Conservation (phyloP, 2,888 invertebrate genomes). For the Operophtera brumata region DNA sequence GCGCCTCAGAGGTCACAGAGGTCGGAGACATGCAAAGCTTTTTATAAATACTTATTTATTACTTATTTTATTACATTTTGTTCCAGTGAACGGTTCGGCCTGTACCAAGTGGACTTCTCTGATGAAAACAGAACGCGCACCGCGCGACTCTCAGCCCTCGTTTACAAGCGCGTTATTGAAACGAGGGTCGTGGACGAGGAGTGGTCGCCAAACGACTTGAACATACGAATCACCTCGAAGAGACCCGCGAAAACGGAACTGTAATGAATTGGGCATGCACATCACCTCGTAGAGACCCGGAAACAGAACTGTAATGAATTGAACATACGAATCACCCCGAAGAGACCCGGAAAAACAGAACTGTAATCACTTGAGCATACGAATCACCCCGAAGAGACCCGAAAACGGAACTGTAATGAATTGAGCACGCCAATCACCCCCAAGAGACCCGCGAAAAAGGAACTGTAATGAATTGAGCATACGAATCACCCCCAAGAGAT, state of each 20-base stretch:
- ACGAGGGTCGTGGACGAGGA: conserved; percentile 48
- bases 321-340: conserved; percentile 48
- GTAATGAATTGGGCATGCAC: no score
- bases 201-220: conserved; percentile 49
- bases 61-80: no score
- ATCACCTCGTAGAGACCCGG: no score
- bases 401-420: no score
- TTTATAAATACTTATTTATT: no score
- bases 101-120: conserved; percentile 84
- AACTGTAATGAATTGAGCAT: no score
- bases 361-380: no score
- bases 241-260: conserved; percentile 39
- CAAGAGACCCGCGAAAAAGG: conserved; percentile 28
- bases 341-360: conserved; percentile 39
- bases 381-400: no score
- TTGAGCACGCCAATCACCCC: conserved; percentile 46
- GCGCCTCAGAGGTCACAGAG: no score
- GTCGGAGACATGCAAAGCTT: no score
- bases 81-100: conserved; percentile 82
- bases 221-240: conserved; percentile 47
- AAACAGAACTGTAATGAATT: no score
- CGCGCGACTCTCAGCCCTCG: conserved; percentile 82
- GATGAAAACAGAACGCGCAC: conserved; percentile 81
- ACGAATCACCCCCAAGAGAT: conserved; percentile 40
- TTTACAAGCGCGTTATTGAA: conserved; percentile 70